Evolutionary conservation across 1,140 invertebrate species (phyloP).

Genomic region (Drosophila tropicalis): DNA sequence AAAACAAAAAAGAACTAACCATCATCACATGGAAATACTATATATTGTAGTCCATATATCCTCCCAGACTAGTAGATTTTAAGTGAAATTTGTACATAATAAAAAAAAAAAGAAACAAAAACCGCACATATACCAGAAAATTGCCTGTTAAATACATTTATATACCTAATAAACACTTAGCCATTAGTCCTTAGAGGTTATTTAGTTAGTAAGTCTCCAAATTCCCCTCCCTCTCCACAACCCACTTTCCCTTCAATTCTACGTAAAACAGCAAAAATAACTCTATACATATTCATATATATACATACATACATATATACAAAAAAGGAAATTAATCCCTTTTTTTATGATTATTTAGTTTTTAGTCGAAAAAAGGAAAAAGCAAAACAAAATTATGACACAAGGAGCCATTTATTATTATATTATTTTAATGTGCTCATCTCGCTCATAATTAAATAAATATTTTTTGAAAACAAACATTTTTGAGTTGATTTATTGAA

Average conservation of each 20-base stretch:
- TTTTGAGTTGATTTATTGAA: no score
- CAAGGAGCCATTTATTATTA: slow-evolving; percentile 57
- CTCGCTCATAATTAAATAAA: slow-evolving; percentile 67
- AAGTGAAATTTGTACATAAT: slow-evolving; percentile 67
- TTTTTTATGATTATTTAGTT: slow-evolving; percentile 70
- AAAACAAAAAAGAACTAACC: slow-evolving; percentile 29
- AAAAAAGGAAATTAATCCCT: slow-evolving; percentile 20
- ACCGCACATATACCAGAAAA: slow-evolving; percentile 70
- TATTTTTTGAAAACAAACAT: slow-evolving; percentile 41
- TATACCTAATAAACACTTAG: slow-evolving; percentile 62
- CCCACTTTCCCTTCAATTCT: background rate
- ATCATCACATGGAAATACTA: slow-evolving; percentile 48
- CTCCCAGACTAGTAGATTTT: slow-evolving; percentile 60
- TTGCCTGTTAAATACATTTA: slow-evolving; percentile 81
- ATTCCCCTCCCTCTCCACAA: background rate
- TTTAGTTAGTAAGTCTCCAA: slow-evolving; percentile 66
- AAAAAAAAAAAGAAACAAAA: background rate
- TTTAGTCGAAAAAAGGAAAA: slow-evolving; percentile 28
- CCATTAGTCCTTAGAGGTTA: slow-evolving; percentile 72
- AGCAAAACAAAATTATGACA: slow-evolving; percentile 49
- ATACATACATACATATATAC: background rate
- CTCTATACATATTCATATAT: slow-evolving; percentile 21
- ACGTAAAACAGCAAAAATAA: slow-evolving; percentile 47
- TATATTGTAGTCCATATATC: slow-evolving; percentile 57
- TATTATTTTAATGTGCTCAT: slow-evolving; percentile 58